Base-by-base conservation (phyloP, 2,888 invertebrate genomes). In the Dimorphilus gyrociliatus region DNA sequence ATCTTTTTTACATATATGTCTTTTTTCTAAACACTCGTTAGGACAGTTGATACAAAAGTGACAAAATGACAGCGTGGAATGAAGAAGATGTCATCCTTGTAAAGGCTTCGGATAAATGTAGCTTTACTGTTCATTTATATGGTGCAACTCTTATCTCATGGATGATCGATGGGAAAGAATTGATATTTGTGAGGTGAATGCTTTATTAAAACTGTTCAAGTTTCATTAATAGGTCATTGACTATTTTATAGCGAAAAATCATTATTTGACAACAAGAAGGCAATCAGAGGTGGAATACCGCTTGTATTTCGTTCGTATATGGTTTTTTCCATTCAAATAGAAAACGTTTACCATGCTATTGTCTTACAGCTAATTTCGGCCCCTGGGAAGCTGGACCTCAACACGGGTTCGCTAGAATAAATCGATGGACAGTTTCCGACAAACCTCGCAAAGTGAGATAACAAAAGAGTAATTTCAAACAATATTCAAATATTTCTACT, bases 81-180 rank as follows among this genome's bases (percentile, higher is more conserved):
- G n/a, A n/a, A n/a, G n/a, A n/a, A n/a, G n/a, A n/a, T n/a, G n/a
- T n/a, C n/a, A n/a, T n/a, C n/a, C n/a, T n/a, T n/a, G n/a, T n/a
- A n/a, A n/a, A n/a, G n/a, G n/a, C n/a, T n/a, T n/a, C n/a, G n/a
- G n/a, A n/a, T n/a, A n/a, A n/a, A n/a, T n/a, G n/a, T n/a, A n/a
- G n/a, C n/a, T n/a, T n/a, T n/a, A n/a, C n/a, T n/a, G n/a, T n/a
- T n/a, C n/a, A n/a, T n/a, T n/a, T n/a, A n/a, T n/a, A n/a, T n/a
- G 88, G 88, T 64, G 86, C 88, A 42, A 90, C 88, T 34, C 81
- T 90, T 42, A 85, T 86, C 45, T 88, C 88, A 58, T 90, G 88
- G 88, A 72, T 85, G 53, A 85, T 85, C 40, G 81, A 84, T 66
- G 88, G 86, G 67, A 82, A 86, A 66, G 88, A 90, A 65, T 84